Evolutionary conservation across 2,797 vertebrate species (phyloP).

Genomic region (Squalus acanthias): DNA sequence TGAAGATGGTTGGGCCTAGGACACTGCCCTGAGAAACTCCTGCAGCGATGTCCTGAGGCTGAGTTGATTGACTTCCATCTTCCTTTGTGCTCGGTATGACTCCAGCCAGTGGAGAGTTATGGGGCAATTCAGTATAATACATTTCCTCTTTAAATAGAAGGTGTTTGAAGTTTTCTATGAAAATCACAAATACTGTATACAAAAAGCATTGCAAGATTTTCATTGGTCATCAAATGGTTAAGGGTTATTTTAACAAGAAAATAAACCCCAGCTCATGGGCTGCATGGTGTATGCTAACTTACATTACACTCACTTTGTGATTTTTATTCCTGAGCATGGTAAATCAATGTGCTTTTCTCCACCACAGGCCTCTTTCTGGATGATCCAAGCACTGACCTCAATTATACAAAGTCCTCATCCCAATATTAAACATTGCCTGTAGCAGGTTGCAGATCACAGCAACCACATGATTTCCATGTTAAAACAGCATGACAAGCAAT

Average conservation of each 20-base stretch:
- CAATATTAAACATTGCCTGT: constrained; percentile 61
- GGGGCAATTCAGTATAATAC: background rate
- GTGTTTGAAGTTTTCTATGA: background rate
- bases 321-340: constrained; percentile 47
- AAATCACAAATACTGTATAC: background rate
- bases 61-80: too few relatives aligned
- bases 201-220: background rate
- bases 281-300: constrained; percentile 38
- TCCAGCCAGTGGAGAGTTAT: too few relatives aligned
- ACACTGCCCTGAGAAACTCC: too few relatives aligned
- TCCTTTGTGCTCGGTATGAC: too few relatives aligned
- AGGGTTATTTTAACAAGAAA: background rate
- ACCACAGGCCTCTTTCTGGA: constrained; percentile 55
- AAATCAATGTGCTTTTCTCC: constrained; percentile 57
- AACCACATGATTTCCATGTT: constrained; percentile 54
- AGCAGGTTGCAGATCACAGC: constrained; percentile 54
- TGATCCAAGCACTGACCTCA: constrained; percentile 62
- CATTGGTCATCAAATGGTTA: constrained; percentile 2
- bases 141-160: background rate
- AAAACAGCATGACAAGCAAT: constrained; percentile 47
- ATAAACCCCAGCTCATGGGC: background rate
- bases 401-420: constrained; percentile 61
- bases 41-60: too few relatives aligned
- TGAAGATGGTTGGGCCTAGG: too few relatives aligned
- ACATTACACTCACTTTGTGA: constrained; percentile 43